These are phyloP conservation scores for Epizoanthus fatuus DNA, from an alignment of 92 coral and sea anemone species.

Conservation along the genomic window DNA sequence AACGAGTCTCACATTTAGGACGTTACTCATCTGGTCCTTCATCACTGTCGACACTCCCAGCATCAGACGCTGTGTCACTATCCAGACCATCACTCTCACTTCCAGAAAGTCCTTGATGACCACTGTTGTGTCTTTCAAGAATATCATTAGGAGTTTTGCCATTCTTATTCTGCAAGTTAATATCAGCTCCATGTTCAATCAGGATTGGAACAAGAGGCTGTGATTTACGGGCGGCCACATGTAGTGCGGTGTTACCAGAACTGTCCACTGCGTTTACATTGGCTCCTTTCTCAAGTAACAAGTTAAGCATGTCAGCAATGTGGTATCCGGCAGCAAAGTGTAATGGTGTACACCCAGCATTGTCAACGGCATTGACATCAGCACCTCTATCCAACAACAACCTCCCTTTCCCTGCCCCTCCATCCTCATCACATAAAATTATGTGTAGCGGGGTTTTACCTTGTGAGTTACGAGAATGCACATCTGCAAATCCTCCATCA, in stretches of 20 bases:
- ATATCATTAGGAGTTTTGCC: constrained; percentile 17
- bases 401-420: background rate
- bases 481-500: constrained; percentile 25
- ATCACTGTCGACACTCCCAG: too few species aligned
- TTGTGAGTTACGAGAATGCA: constrained; percentile 7
- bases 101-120: background rate
- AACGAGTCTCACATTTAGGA: too few species aligned
- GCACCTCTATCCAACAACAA: background rate
- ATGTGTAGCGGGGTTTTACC: constrained; percentile 29
- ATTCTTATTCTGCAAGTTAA: background rate
- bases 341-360: too few species aligned
- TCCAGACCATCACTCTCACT: too few species aligned
- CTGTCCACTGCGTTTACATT: constrained; percentile 11
- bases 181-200: constrained; percentile 23
- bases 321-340: too few species aligned
- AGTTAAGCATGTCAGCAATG: background rate
- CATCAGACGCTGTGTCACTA: too few species aligned
- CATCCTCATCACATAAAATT: constrained; percentile 20
- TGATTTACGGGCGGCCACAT: constrained; percentile 15
- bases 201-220: background rate
- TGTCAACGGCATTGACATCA: background rate
- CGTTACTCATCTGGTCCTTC: too few species aligned
- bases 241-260: constrained; percentile 1
- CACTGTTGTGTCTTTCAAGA: background rate
- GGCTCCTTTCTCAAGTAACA: constrained; percentile 23